Evolutionary conservation across 2,797 vertebrate species (phyloP), one percentile per base, ranked within the genome.

Genomic region (Nothura maculosa): DNA sequence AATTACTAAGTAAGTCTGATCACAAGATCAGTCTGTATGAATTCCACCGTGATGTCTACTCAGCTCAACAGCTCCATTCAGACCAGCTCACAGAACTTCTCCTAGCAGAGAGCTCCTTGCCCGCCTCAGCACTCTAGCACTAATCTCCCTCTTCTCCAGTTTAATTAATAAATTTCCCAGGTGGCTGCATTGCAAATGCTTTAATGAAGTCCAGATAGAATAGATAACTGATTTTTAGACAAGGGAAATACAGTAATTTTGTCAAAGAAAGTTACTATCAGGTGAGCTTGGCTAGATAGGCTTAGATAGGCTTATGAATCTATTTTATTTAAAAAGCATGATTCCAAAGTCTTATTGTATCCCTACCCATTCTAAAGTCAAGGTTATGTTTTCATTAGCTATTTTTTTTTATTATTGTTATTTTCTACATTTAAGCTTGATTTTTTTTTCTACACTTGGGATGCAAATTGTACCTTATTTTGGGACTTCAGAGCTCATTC

Each of bases 81-180:
- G 75, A 75, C 57, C 57, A 70, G 52, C 80, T 72, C 4, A 0
- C 0, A 24, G 61, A 90, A 47, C 52, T 21, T 43, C 2, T 2
- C 81, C 88, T 91, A 85, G 74, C 85, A 78, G 68, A 0, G 0
- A 91, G 61, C 54, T 38, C 54, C 78, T 89, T 75, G 90, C 48
- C 91, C 43, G 68, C 75, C 61, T 1, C 94, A 81, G 80, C 88
- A 45, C 64, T 90, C 88, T 60, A 77, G 16, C 38, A 72, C 54
- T 94, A 68, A 89, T 81, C 90, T 96, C 96, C 92, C 93, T 88
- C 72, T 90, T 90, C 93, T 93, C 86, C 85, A 3, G 12, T 89
- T 96, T 96, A 96, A 96, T 96, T 96, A 96, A 94, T 76, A 96
- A 72, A 90, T 96, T 92, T 96, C 96, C 96, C 95, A 87, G 72